Evolutionary conservation across 2,113 vertebrate species (phyloP), one percentile per base, ranked within the genome.

Genomic region (Tamias sibiricus): DNA sequence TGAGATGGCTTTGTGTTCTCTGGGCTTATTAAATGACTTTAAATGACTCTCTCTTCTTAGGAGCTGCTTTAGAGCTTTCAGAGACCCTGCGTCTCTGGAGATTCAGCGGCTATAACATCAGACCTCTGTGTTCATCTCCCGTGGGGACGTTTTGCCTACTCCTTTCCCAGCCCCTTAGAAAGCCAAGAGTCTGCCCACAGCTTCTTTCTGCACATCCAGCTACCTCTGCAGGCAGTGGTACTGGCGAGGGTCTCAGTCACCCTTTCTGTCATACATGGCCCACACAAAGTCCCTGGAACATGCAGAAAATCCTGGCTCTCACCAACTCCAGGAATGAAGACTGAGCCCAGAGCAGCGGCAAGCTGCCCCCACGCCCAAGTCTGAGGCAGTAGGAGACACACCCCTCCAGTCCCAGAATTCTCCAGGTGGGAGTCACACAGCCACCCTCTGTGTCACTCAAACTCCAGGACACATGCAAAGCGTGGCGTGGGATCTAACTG

Each of bases 341-440:
- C 7, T 11, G 5, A 66, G 14, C n/a, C 54, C 77, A 35, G n/a
- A 24, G 28, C 17, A 47, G 79, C 24, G 28, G 19, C 44, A 16
- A 6, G 17, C 10, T 64, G 28, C 28, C 40, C 64, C 74, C 49
- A 24, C 75, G 37, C 59, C 28, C 22, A 37, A 26, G 30, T 30
- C 57, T 1, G 13, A 40, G 4, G 26, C 8, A 16, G 74, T 17
- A 0, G 17, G 1, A 28, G 35, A 17, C 28, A 22, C n/a, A 8
- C 28, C 13, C 30, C 19, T 68, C 44, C 42, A 40, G 52, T 37
- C 69, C 24, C 76, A 77, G 77, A 35, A 49, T 35, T 40, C 13
- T 52, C 76, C 59, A 68, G 24, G 28, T 11, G 62, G 66, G n/a
- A 52, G 14, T 87, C 40, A 68, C 57, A 37, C 13, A 71, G 32